These are phyloP conservation scores for Pogoniulus pusillus DNA, from an alignment of 2,797 vertebrate species.

Conservation along the genomic window DNA sequence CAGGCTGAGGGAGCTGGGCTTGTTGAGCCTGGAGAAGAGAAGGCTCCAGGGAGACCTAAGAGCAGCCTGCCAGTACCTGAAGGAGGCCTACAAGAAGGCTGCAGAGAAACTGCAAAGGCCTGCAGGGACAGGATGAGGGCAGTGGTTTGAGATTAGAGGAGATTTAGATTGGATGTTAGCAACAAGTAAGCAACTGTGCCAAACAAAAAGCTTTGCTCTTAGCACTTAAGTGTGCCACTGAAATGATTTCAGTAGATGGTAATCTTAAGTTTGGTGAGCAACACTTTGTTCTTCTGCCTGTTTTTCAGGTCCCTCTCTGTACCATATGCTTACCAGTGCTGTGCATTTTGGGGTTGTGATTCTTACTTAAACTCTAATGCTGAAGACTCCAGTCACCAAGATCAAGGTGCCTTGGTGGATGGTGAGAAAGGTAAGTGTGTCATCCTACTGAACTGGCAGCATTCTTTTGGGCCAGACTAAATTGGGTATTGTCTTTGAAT, in stretches of 20 bases:
- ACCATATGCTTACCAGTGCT: slow-evolving; percentile 98
- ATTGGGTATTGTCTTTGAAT: not conserved
- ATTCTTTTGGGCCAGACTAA: not conserved
- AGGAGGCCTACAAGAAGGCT: no score
- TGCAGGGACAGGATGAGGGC: no score
- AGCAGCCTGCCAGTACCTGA: no score
- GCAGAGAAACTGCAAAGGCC: no score
- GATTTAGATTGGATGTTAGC: no score
- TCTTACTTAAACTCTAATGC: slow-evolving; percentile 77
- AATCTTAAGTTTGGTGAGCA: not conserved
- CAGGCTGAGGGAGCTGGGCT: no score
- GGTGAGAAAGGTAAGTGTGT: slow-evolving; percentile 72
- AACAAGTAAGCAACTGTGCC: not conserved
- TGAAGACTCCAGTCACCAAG: slow-evolving; percentile 80
- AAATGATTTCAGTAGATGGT: not conserved
- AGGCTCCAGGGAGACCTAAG: no score
- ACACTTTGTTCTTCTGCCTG: not conserved
- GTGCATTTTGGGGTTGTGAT: slow-evolving; percentile 92
- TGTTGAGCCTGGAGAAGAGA: no score
- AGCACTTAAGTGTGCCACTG: not conserved
- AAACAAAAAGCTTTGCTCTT: not conserved
- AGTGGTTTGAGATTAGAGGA: no score
- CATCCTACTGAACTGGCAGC: not conserved
- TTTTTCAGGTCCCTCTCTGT: slow-evolving; percentile 90
- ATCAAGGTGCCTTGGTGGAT: slow-evolving; percentile 47